Base-by-base conservation (phyloP, 2,113 vertebrate species). In the Salvelinus alpinus region DNA sequence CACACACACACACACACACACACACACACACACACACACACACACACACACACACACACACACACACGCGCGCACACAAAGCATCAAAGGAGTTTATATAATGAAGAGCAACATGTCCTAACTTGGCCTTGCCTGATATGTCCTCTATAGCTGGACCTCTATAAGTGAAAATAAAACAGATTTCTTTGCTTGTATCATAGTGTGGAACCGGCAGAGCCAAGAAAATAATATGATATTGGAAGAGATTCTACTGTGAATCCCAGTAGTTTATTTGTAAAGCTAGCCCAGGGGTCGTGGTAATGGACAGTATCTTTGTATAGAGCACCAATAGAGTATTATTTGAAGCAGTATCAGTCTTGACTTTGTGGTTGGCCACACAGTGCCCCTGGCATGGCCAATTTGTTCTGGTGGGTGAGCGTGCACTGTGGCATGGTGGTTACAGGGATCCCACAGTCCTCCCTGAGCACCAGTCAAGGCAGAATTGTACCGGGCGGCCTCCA, bases 401-500 rank as follows among this genome's bases (percentile, higher is more conserved):
- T 92, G 90, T 92, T 91, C 86, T 88, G 80, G 86, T 85, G 79
- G 77, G 76, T 89, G 86, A 88, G 85, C 86, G 74, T 85, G 80
- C 31, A 87, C 78, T 84, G 84, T 83, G 80, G 84, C 60, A 72
- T 71, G 70, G 78, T 85, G 80, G 83, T 88, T 91, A 85, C 83
- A 84, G 80, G 75, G 81, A 76, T 86, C 69, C 75, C 51, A 71
- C 75, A 86, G 77, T 82, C 84, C 79, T 86, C 80, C 79, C 80
- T 64, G 82, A 87, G 75, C 60, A 59, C 72, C 68, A 75, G 81
- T 85, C 78, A 64, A 76, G 79, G 75, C 76, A 18, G 78, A 85
- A 83, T 80, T 86, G 86, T 87, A 78, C 85, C 98, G 98, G 99
- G 92, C 97, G 97, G 79, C 89, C 90, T 91, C 91, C 91, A 92